Evolutionary conservation across 2,113 vertebrate species (phyloP), one percentile per base, ranked within the genome.

Genomic region (Chloroceryle aenea): DNA sequence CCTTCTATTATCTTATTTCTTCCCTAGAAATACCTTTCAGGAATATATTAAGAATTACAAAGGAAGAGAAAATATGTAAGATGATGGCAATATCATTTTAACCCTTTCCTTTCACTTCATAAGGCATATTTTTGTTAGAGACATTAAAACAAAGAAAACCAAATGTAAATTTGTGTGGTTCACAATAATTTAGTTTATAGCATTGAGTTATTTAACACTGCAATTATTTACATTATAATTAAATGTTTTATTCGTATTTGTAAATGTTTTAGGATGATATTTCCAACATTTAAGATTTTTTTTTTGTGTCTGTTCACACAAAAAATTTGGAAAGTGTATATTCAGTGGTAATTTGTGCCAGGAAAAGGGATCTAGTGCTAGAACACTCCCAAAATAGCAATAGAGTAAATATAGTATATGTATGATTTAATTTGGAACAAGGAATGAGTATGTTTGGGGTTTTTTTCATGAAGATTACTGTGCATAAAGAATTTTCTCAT

Each of bases 1-100:
- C 73, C 89, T 95, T 97, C 96, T 97, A 96, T 94, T 94, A 90
- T 76, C 36, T 84, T 48, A 92, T 52, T 43, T 84, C 34, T 84
- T 90, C 81, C 66, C 48, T 83, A 89, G 32, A 87, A 93, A 77
- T 93, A 69, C 47, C 94, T 93, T 81, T 93, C 47, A 80, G 89
- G 47, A 52, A 56, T 95, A 91, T 89, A 95, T 94, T 95, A 89
- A 88, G 94, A 97, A 93, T 26, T 91, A n/a, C 26, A 78, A 73
- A 36, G 38, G 25, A 93, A 81, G 9, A 85, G 13, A 58, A 47
- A 71, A 83, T 62, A 38, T 15, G 7, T 69, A 92, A 78, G 53
- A 81, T 64, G 29, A 45, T 82, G 6, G 34, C 30, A 79, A 85
- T 42, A n/a, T 40, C 74, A 58, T 77, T 93, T 76, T 91, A 96